Evolutionary conservation across 2,888 invertebrate species (phyloP).

Genomic region (Synergus umbraculus): DNA sequence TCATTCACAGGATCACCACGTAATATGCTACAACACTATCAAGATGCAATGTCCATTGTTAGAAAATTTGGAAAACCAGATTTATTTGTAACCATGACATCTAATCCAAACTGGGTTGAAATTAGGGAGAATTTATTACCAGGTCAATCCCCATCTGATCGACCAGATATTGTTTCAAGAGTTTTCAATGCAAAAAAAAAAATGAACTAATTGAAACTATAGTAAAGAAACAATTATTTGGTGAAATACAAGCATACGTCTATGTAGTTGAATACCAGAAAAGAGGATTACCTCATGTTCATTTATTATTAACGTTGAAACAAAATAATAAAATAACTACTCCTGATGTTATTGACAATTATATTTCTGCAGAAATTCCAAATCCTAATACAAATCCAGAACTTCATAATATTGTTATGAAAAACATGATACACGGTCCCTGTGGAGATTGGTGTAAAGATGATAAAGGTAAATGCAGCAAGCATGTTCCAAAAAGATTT

Average conservation of each 20-base stretch:
- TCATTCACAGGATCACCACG: constrained; percentile 49
- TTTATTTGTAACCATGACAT: constrained; percentile 43
- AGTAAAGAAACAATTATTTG: too few species aligned
- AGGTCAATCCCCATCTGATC: constrained; percentile 34
- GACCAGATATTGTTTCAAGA: too few species aligned
- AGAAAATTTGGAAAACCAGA: constrained; percentile 42
- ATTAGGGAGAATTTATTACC: constrained; percentile 50
- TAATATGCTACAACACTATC: constrained; percentile 52
- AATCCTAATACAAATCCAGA: constrained; percentile 51
- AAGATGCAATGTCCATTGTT: constrained; percentile 56
- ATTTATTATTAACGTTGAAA: constrained; percentile 44
- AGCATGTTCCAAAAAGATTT: constrained; percentile 64
- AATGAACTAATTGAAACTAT: too few species aligned
- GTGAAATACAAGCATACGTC: too few species aligned
- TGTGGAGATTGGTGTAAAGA: neutral
- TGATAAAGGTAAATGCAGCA: constrained; percentile 59
- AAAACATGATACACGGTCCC: too few species aligned
- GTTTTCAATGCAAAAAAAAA: too few species aligned
- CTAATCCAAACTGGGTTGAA: constrained; percentile 52
- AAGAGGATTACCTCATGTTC: neutral
- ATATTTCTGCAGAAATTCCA: constrained; percentile 67
- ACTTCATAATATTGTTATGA: constrained; percentile 59
- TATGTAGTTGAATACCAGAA: too few species aligned
- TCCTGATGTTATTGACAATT: constrained; percentile 53
- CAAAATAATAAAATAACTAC: constrained; percentile 52